Conservation (phyloP, 2,888 invertebrate genomes). For the Andricus curvator region DNA sequence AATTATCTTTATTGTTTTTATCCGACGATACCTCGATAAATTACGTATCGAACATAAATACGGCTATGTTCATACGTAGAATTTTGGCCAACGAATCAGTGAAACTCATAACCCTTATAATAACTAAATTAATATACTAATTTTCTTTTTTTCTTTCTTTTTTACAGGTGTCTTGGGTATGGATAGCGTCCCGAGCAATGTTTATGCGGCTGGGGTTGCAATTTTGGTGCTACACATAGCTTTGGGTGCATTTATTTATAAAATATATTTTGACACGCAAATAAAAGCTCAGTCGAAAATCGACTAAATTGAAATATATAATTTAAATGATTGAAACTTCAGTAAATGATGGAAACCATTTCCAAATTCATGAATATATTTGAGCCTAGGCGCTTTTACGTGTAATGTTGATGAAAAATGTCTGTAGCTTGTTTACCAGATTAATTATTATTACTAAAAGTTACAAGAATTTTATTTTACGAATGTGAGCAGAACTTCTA, state of each 20-base stretch:
- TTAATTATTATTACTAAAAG: not conserved
- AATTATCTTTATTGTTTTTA: too few relatives aligned
- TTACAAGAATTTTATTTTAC: not conserved
- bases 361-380: not conserved
- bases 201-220: slow-evolving; percentile 88
- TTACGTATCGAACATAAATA: too few relatives aligned
- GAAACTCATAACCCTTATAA: not conserved
- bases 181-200: slow-evolving; percentile 83
- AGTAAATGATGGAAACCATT: not conserved
- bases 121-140: not conserved
- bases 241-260: slow-evolving; percentile 88
- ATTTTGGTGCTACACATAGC: slow-evolving; percentile 88
- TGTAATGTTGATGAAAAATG: not conserved
- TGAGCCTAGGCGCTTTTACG: not conserved
- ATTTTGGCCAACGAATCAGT: too few relatives aligned
- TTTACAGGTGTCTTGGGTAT: slow-evolving; percentile 79
- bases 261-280: slow-evolving; percentile 83
- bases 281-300: slow-evolving; percentile 63
- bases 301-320: slow-evolving; percentile 60
- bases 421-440: not conserved
- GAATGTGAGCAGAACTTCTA: not conserved
- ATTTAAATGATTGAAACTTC: not conserved
- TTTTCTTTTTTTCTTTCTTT: slow-evolving; percentile 28
- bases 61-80: too few relatives aligned
- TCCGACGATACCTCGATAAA: too few relatives aligned